A percentile compares a stretch with the other conserved stretches of the same genome.
Evolutionary conservation across 1,140 invertebrate species (phyloP).

Genomic region (Chrysomallon squamiferum): DNA sequence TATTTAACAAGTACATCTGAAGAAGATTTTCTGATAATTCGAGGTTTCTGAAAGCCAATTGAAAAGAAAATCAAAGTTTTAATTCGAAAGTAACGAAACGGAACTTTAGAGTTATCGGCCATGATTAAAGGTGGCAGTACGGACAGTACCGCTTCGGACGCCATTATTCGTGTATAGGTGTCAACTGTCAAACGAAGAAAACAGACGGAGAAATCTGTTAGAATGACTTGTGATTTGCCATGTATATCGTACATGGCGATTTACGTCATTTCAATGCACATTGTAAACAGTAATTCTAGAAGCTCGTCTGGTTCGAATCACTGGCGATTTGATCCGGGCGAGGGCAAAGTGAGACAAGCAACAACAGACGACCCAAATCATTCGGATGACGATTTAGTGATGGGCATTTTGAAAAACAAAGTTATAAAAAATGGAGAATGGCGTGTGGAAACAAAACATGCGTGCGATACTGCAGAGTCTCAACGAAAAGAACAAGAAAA

Average conservation of each 20-base stretch:
- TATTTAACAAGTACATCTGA: too few relatives aligned
- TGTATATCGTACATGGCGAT: slow-evolving; percentile 61
- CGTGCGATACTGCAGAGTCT: neutral
- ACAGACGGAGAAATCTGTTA: slow-evolving; percentile 13
- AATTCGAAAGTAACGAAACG: too few relatives aligned
- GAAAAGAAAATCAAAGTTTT: too few relatives aligned
- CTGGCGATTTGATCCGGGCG: slow-evolving; percentile 75
- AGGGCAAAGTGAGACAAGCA: slow-evolving; percentile 73
- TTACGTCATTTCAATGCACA: slow-evolving; percentile 70
- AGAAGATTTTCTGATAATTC: too few relatives aligned
- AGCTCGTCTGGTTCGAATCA: slow-evolving; percentile 70
- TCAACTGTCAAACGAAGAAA: neutral
- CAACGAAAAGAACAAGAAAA: neutral
- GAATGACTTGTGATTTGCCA: slow-evolving; percentile 53
- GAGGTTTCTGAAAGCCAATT: too few relatives aligned
- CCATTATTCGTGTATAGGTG: neutral
- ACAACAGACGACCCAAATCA: slow-evolving; percentile 26
- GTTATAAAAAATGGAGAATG: slow-evolving; percentile 63
- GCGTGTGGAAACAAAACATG: slow-evolving; percentile 31
- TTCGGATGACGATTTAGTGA: slow-evolving; percentile 32
- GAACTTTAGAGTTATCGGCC: too few relatives aligned
- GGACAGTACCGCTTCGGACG: too few relatives aligned
- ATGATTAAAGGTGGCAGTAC: too few relatives aligned
- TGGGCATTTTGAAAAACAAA: slow-evolving; percentile 58
- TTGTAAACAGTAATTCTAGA: slow-evolving; percentile 74